Conservation (phyloP, 2,113 vertebrate species). For the Atrichornis clamosus region DNA sequence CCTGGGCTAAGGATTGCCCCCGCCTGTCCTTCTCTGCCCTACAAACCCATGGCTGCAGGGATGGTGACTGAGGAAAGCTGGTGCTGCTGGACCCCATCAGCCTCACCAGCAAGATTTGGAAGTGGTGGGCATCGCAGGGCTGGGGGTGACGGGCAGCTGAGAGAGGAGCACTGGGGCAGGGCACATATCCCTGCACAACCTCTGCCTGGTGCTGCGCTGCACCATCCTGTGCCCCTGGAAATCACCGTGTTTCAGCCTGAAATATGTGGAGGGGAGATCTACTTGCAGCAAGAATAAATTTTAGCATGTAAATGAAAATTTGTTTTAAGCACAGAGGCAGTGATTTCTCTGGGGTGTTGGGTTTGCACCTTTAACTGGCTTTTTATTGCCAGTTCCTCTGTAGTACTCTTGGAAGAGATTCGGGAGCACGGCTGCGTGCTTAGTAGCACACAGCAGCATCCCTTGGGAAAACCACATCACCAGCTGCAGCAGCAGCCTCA, state of each 20-base stretch:
- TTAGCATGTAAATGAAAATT: background rate
- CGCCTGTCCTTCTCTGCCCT: background rate
- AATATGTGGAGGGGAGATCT: background rate
- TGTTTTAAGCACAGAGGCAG: background rate
- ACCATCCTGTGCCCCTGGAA: background rate
- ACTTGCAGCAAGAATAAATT: background rate
- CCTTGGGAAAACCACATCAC: background rate
- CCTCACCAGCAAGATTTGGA: background rate
- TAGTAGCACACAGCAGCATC: background rate
- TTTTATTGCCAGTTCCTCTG: background rate
- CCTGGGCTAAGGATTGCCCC: background rate
- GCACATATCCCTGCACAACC: background rate
- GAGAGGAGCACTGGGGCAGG: background rate
- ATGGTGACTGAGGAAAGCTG: background rate
- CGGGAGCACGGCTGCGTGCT: fast-evolving
- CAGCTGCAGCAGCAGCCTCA: background rate
- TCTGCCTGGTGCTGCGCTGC: background rate
- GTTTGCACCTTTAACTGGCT: background rate
- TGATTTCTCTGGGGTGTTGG: background rate
- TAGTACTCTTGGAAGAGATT: background rate
- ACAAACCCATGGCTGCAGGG: background rate
- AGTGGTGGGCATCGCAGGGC: background rate
- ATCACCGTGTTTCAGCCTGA: background rate
- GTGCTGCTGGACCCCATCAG: background rate
- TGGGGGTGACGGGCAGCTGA: background rate